These are phyloP conservation scores for Cantharis flavilabris DNA, from an alignment of 2,888 invertebrate genomes.

Conservation along the genomic window DNA sequence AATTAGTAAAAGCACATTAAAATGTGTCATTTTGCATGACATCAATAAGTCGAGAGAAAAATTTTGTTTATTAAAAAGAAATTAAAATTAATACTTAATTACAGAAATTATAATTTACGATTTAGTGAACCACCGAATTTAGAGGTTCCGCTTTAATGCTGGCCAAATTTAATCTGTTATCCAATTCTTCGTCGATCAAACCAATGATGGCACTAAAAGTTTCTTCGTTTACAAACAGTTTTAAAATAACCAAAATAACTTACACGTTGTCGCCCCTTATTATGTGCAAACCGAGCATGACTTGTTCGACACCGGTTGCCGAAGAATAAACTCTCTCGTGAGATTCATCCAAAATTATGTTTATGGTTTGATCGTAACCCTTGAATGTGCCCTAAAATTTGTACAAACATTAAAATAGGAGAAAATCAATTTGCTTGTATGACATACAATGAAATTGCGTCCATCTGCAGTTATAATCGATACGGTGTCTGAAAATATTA, in stretches of 20 bases:
- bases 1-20: not conserved
- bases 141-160: slow-evolving; percentile 84
- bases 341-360: slow-evolving; percentile 96
- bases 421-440: not conserved
- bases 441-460: slow-evolving; percentile 87
- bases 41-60: not conserved
- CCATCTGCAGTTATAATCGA: slow-evolving; percentile 97
- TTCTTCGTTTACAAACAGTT: slow-evolving; percentile 6
- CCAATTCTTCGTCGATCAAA: slow-evolving; percentile 81
- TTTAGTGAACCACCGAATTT: slow-evolving; percentile 77
- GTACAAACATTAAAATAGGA: slow-evolving; percentile 8
- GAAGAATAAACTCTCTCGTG: slow-evolving; percentile 98
- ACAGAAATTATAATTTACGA: not conserved
- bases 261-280: slow-evolving; percentile 97
- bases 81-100: not conserved
- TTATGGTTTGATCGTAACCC: slow-evolving; percentile 99
- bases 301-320: slow-evolving; percentile 89
- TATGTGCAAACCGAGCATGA: slow-evolving; percentile 95
- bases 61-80: not conserved
- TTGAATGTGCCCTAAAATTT: slow-evolving; percentile 84
- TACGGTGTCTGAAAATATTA: slow-evolving; percentile 70
- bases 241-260: slow-evolving; percentile 47
- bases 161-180: slow-evolving; percentile 77
- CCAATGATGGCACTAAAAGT: slow-evolving; percentile 75
- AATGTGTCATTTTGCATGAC: not conserved